Percentiles rank a stretch among this genome's conserved stretches.
phyloP scores from a whole-genome alignment of 1,140 invertebrate genomes.

The Drosophila elegans region DNA sequence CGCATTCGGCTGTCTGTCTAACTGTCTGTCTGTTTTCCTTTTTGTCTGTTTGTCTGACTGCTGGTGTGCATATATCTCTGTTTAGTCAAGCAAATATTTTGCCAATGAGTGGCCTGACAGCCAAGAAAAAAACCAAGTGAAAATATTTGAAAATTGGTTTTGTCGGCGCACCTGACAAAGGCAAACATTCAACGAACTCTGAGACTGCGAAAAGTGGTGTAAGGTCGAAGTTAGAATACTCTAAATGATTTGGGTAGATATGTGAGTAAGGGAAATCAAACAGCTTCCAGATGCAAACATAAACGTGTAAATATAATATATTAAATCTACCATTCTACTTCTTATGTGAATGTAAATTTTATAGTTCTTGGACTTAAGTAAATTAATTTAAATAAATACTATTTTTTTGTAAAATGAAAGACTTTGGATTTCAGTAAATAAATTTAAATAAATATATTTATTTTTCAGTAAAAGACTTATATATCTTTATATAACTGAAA shows the following conservation, averaged over 20 bases:
- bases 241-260: slow-evolving; percentile 1
- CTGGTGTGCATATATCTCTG: slow-evolving; percentile 36
- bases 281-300: too few species aligned
- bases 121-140: slow-evolving; percentile 64
- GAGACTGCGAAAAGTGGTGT: slow-evolving; percentile 2
- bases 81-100: slow-evolving; percentile 79
- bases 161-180: slow-evolving; percentile 80
- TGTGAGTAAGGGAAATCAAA: not conserved
- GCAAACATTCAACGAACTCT: slow-evolving; percentile 63
- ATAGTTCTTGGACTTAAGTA: too few species aligned
- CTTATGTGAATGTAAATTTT: too few species aligned
- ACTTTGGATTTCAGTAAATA: too few species aligned
- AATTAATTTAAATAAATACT: too few species aligned
- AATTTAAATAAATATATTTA: too few species aligned
- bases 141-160: slow-evolving; percentile 85
- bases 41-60: slow-evolving; percentile 13
- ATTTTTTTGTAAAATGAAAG: too few species aligned
- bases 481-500: too few species aligned
- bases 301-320: too few species aligned
- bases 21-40: not conserved
- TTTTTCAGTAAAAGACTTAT: too few species aligned
- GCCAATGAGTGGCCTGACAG: slow-evolving; percentile 62
- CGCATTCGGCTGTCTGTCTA: slow-evolving; percentile 16
- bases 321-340: too few species aligned
- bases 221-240: slow-evolving; percentile 40